A percentile compares a stretch with the other conserved stretches of the same genome.
Conservation (phyloP, 2,888 invertebrate species). For the Neoaliturus tenellus region DNA sequence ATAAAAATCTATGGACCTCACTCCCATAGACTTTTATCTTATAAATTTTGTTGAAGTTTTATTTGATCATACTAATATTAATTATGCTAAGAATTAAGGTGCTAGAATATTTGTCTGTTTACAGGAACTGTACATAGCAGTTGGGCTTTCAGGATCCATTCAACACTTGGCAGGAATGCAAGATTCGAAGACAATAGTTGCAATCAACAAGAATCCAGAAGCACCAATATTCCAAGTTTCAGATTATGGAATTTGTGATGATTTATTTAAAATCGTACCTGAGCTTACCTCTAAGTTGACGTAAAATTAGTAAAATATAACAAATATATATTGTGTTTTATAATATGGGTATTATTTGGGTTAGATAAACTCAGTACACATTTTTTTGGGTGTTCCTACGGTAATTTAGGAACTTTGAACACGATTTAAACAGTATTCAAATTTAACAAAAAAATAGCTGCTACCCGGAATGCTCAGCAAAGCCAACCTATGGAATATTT, state of each 20-base stretch:
- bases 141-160: constrained; percentile 99
- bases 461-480: no score
- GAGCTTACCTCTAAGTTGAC: constrained; percentile 89
- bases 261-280: constrained; percentile 97
- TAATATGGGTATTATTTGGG: background rate
- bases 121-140: constrained; percentile 97
- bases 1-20: background rate
- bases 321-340: background rate
- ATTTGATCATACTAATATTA: background rate
- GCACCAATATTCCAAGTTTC: constrained; percentile 98
- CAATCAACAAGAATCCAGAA: constrained; percentile 99
- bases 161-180: constrained; percentile 99
- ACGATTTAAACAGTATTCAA: no score
- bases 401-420: no score
- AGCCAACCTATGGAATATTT: no score
- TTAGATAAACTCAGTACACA: no score
- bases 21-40: no score
- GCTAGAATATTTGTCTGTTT: background rate
- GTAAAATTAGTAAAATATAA: background rate
- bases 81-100: no score
- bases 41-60: background rate
- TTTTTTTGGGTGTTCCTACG: no score
- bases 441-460: no score
- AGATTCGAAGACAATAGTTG: constrained; percentile 99
- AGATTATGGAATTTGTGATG: constrained; percentile 95